Percentiles rank a stretch among this genome's conserved stretches.
These are phyloP conservation scores for Cydia splendana DNA, from an alignment of 1,140 invertebrate genomes.

Conservation along the genomic window DNA sequence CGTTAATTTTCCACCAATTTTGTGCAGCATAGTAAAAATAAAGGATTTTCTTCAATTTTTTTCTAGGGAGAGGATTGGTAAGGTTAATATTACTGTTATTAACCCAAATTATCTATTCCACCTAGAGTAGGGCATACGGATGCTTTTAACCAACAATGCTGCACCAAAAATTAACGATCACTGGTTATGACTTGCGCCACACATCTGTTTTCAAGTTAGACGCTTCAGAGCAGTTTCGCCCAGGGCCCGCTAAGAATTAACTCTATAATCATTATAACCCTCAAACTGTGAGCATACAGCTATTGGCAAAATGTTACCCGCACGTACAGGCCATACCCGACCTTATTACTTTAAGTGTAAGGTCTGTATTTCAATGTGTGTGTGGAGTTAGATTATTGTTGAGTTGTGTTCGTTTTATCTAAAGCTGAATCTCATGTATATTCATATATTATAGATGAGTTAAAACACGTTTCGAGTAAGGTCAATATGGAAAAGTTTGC, in stretches of 20 bases:
- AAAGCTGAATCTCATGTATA: background rate
- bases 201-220: constrained; percentile 10
- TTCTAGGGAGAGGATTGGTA: too few relatives aligned
- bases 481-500: background rate
- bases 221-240: constrained; percentile 19
- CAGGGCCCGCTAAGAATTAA: constrained; percentile 30
- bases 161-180: too few relatives aligned
- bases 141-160: too few relatives aligned
- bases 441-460: background rate
- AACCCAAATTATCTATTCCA: too few relatives aligned
- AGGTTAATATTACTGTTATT: too few relatives aligned
- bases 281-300: constrained; percentile 23
- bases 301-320: constrained; percentile 14
- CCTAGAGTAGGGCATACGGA: too few relatives aligned
- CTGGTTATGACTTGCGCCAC: background rate
- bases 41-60: too few relatives aligned
- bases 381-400: background rate
- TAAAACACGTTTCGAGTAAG: background rate
- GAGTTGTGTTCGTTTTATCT: constrained; percentile 7
- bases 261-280: constrained; percentile 32
- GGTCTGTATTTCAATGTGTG: background rate
- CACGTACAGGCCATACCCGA: background rate
- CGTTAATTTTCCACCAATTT: too few relatives aligned
- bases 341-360: background rate
- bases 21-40: too few relatives aligned